Evolutionary conservation across 2,113 vertebrate genomes (phyloP).

Genomic region (Dendropsophus ebraccatus): DNA sequence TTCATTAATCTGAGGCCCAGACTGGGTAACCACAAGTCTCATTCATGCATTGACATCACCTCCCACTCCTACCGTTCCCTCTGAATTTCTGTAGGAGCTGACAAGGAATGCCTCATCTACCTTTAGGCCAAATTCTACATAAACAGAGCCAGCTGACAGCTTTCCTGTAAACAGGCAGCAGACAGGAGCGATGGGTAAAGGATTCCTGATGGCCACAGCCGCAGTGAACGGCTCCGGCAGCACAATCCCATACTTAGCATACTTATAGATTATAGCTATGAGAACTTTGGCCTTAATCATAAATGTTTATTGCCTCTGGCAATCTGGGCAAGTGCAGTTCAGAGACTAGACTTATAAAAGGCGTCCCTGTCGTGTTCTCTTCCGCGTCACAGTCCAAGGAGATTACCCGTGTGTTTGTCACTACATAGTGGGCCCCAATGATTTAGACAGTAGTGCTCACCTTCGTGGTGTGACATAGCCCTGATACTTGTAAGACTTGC

Average conservation of each 20-base stretch:
- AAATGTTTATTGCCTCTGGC: conserved; percentile 4
- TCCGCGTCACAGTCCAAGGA: background rate
- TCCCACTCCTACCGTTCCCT: background rate
- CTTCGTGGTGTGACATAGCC: conserved; percentile 24
- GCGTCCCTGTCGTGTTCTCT: background rate
- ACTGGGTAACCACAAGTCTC: conserved; percentile 29
- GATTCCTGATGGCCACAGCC: conserved; percentile 15
- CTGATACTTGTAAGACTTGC: background rate
- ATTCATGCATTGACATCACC: background rate
- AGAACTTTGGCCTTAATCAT: conserved; percentile 24
- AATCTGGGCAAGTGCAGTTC: background rate
- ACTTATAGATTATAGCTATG: conserved; percentile 33
- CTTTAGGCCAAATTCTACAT: conserved; percentile 34
- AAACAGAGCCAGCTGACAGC: conserved; percentile 41
- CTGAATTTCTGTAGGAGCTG: background rate
- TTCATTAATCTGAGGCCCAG: conserved; percentile 28
- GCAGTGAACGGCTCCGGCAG: background rate
- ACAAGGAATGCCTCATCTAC: conserved; percentile 39
- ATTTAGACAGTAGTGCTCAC: background rate
- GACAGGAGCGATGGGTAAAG: conserved; percentile 1
- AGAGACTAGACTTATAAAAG: background rate
- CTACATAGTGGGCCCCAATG: background rate
- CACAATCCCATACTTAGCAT: conserved; percentile 46
- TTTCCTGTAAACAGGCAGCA: conserved; percentile 22
- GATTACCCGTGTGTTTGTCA: background rate